phyloP scores from a whole-genome alignment of 2,888 invertebrate genomes.

The Schrankia costaestrigalis region DNA sequence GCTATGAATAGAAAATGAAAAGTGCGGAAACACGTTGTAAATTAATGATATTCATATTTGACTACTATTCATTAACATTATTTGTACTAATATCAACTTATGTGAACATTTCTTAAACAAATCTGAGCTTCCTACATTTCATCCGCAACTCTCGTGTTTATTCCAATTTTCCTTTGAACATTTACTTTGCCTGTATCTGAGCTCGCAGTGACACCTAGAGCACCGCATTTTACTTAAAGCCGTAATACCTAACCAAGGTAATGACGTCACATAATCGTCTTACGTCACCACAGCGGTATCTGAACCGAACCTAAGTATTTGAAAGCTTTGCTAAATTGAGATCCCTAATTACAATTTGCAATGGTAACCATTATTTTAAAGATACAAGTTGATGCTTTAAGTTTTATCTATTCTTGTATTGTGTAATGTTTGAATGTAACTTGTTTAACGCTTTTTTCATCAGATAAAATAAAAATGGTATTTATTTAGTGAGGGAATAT shows the following conservation, averaged over 20 bases:
- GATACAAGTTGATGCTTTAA: constrained; percentile 1
- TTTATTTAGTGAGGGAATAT: too few relatives aligned
- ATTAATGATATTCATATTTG: too few relatives aligned
- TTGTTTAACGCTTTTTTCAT: too few relatives aligned
- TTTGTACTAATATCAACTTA: too few relatives aligned
- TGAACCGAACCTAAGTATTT: constrained; percentile 23
- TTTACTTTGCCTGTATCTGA: constrained; percentile 33
- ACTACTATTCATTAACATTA: too few relatives aligned
- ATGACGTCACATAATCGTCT: constrained; percentile 26
- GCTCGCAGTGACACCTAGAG: constrained; percentile 24
- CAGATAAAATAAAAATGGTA: too few relatives aligned
- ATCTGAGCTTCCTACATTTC: constrained; percentile 52
- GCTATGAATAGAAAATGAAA: too few relatives aligned
- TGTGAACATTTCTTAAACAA: too few relatives aligned
- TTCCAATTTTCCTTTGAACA: constrained; percentile 52
- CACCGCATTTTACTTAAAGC: constrained; percentile 30
- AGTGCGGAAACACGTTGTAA: too few relatives aligned
- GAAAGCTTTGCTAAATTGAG: constrained; percentile 24
- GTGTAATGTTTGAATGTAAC: too few relatives aligned
- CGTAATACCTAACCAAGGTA: constrained; percentile 24
- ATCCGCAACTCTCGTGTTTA: constrained; percentile 42
- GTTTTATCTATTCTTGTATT: constrained; percentile 1
- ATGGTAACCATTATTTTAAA: constrained; percentile 3
- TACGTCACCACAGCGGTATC: constrained; percentile 23
- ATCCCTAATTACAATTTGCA: constrained; percentile 25